phyloP scores from a whole-genome alignment of 2,888 invertebrate genomes.

The Dascillus cervinus region DNA sequence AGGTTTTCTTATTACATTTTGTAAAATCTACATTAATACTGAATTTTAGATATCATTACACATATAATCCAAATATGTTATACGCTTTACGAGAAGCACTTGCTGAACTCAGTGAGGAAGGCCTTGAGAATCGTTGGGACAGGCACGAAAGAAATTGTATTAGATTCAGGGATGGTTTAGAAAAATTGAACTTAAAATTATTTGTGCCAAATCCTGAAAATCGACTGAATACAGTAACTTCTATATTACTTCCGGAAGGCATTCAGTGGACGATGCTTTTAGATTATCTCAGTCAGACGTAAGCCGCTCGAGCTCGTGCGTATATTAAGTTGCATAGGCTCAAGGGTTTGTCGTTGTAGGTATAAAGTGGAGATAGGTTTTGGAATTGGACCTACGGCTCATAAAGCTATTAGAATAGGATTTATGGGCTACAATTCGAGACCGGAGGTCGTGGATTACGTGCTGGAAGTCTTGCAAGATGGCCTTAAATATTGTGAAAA shows the following conservation, averaged over 20 bases:
- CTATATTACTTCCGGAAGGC: not conserved
- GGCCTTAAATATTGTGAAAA: constrained; percentile 16
- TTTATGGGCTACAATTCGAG: constrained; percentile 62
- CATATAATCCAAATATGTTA: not conserved
- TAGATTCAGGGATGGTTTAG: constrained; percentile 1
- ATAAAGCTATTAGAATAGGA: constrained; percentile 71
- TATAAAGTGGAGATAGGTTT: constrained; percentile 63
- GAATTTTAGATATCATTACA: constrained; percentile 1
- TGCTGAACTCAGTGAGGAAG: not conserved
- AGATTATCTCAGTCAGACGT: not conserved
- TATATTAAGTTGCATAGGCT: no score
- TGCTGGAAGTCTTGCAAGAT: constrained; percentile 33
- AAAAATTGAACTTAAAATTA: constrained; percentile 1
- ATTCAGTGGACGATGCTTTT: not conserved
- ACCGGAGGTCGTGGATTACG: constrained; percentile 28
- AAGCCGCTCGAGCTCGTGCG: no score
- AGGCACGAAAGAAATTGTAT: not conserved
- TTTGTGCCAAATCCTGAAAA: not conserved
- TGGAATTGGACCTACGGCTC: constrained; percentile 70
- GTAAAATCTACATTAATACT: no score
- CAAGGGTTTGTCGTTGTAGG: constrained; percentile 36
- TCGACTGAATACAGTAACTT: not conserved
- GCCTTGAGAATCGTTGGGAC: not conserved
- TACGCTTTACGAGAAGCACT: not conserved
- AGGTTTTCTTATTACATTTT: no score